Evolutionary conservation across 2,888 invertebrate species (phyloP).

Genomic region (Tenthredo notha): DNA sequence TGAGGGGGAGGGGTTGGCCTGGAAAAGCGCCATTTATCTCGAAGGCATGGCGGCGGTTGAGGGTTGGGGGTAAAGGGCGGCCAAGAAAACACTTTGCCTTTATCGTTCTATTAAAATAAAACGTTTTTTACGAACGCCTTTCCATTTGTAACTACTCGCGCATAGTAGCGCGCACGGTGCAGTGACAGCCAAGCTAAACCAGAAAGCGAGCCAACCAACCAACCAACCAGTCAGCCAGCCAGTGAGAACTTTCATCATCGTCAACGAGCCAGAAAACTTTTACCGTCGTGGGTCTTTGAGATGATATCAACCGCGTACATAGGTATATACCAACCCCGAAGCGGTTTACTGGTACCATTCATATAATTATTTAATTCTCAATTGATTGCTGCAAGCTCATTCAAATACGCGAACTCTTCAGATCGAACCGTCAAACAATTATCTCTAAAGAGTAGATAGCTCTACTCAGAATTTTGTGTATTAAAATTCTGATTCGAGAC

Average conservation of each 20-base stretch:
- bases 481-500: background rate
- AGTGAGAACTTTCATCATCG: conserved; percentile 41
- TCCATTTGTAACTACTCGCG: conserved; percentile 59
- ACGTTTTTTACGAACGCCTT: conserved; percentile 62
- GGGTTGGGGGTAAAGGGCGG: conserved; percentile 57
- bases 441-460: background rate
- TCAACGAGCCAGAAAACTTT: conserved; percentile 43
- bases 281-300: conserved; percentile 18
- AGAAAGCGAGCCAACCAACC: background rate
- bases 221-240: background rate
- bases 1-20: conserved; percentile 44
- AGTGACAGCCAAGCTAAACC: conserved; percentile 13
- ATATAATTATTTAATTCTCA: background rate
- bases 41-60: conserved; percentile 31
- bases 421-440: background rate
- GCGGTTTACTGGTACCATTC: background rate
- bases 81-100: conserved; percentile 63
- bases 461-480: background rate
- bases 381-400: background rate
- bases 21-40: conserved; percentile 53
- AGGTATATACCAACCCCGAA: background rate
- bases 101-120: conserved; percentile 71
- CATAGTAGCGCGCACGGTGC: conserved; percentile 31
- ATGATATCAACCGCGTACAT: background rate
- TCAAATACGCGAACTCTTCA: background rate